Percentiles rank a stretch among this genome's conserved stretches.
Evolutionary conservation across 2,888 invertebrate species (phyloP).

Genomic region (Azorinus chamasolen): DNA sequence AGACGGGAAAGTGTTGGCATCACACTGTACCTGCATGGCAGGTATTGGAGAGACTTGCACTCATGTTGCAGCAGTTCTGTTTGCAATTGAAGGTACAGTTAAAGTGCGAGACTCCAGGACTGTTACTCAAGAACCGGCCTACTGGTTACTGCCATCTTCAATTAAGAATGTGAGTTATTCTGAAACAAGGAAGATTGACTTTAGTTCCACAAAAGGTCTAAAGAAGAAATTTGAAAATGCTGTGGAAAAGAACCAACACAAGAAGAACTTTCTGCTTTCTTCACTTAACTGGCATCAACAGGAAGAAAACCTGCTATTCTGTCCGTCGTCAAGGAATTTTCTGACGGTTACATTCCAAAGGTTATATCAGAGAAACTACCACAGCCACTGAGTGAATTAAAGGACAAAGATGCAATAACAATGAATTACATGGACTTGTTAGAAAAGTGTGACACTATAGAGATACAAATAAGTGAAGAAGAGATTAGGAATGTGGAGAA

Average conservation of each 20-base stretch:
- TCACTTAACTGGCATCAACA: too few species aligned
- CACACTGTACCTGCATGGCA: slow-evolving; percentile 70
- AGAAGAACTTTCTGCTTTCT: too few species aligned
- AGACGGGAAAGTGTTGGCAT: slow-evolving; percentile 35
- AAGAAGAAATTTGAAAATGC: too few species aligned
- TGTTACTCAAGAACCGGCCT: slow-evolving; percentile 48
- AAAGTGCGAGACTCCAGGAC: too few species aligned
- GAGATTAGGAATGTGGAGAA: too few species aligned
- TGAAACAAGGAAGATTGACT: too few species aligned
- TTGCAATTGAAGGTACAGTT: too few species aligned
- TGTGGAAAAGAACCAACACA: too few species aligned
- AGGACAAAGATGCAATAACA: background rate
- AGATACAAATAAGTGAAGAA: slow-evolving; percentile 13
- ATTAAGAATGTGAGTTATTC: slow-evolving; percentile 19
- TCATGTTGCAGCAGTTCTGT: slow-evolving; percentile 67
- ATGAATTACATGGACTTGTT: slow-evolving; percentile 7
- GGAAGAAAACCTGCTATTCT: slow-evolving; percentile 32
- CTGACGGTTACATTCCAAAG: slow-evolving; percentile 21
- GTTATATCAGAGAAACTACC: slow-evolving; percentile 18
- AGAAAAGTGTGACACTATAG: slow-evolving; percentile 12
- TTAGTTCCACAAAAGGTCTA: too few species aligned
- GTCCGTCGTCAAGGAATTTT: slow-evolving; percentile 16
- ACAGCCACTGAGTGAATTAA: slow-evolving; percentile 3
- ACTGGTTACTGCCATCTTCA: slow-evolving; percentile 54
- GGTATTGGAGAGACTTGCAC: slow-evolving; percentile 66